phyloP scores from a whole-genome alignment of 2,888 invertebrate genomes.

The Villa cingulata region DNA sequence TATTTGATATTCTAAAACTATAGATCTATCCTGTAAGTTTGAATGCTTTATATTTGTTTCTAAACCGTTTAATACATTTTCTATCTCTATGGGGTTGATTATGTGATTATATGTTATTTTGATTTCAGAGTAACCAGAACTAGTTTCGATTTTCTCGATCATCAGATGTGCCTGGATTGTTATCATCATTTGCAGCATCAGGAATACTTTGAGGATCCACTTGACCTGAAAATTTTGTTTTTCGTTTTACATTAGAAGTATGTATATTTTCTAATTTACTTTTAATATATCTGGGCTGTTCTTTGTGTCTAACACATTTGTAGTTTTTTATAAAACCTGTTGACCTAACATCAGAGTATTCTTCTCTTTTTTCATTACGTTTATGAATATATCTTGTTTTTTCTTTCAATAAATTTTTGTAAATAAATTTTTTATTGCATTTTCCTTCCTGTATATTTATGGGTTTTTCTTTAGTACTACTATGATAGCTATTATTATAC shows the following conservation, averaged over 20 bases:
- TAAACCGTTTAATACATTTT: background rate
- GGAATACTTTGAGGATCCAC: background rate
- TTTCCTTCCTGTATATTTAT: background rate
- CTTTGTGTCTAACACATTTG: background rate
- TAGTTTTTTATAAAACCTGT: background rate
- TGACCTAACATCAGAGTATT: no score
- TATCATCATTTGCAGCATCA: background rate
- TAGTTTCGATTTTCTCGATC: background rate
- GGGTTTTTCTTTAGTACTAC: conserved; percentile 1
- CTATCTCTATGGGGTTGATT: background rate
- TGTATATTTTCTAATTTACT: background rate
- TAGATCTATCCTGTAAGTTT: background rate
- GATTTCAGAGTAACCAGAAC: background rate
- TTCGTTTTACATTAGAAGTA: background rate
- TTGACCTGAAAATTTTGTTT: background rate
- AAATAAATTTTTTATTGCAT: background rate
- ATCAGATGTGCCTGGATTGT: background rate
- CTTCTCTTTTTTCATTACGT: no score
- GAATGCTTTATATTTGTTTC: background rate
- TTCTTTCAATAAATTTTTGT: background rate
- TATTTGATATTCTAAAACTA: background rate
- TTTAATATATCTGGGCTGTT: background rate
- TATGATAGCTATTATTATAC: conserved; percentile 8
- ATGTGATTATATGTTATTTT: background rate
- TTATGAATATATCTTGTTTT: background rate